Evolutionary conservation across 2,113 vertebrate species (phyloP), one percentile per base, ranked within the genome.

Genomic region (Brachypteracias leptosomus): DNA sequence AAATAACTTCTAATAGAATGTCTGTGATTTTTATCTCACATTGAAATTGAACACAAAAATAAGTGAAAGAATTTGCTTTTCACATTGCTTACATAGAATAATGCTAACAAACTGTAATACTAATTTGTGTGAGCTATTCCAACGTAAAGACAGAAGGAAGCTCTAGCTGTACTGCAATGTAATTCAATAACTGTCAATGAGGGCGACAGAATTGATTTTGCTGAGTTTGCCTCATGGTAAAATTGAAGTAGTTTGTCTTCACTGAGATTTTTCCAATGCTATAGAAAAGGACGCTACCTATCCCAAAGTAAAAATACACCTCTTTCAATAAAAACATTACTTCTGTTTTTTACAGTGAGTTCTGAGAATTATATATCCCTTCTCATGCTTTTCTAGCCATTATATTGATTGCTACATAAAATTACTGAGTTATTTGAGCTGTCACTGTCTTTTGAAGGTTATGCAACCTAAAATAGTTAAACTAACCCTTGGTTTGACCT

Each of bases 401-500:
- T 92, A 57, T 71, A 91, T 89, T 71, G 75, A 95, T 93, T 85
- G 40, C 35, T 94, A 93, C 8, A 1, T 75, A 73, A 93, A 93
- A 89, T 65, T 33, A 81, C 71, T 52, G 47, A 88, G 46, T 92
- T 91, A 93, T 90, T 94, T 90, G 81, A 93, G 74, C 76, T 89
- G 67, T 88, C 29, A 6, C 84, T 88, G n/a, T 80, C n/a, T 91
- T 95, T 89, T 85, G 85, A 96, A 94, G 72, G 74, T 95, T 93
- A 74, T 75, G 7, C 44, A 81, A 86, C 74, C 81, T 70, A 78
- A 94, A 96, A 92, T 33, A 90, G 83, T 86, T 84, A 94, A 94
- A 82, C 71, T 84, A 93, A 93, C 65, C 93, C 96, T 95, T 86
- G 84, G 40, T 81, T 67, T 94, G 96, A 94, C 89, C 68, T 96